Evolutionary conservation across 2,113 vertebrate species (phyloP).

Genomic region (Cynoglossus semilaevis): DNA sequence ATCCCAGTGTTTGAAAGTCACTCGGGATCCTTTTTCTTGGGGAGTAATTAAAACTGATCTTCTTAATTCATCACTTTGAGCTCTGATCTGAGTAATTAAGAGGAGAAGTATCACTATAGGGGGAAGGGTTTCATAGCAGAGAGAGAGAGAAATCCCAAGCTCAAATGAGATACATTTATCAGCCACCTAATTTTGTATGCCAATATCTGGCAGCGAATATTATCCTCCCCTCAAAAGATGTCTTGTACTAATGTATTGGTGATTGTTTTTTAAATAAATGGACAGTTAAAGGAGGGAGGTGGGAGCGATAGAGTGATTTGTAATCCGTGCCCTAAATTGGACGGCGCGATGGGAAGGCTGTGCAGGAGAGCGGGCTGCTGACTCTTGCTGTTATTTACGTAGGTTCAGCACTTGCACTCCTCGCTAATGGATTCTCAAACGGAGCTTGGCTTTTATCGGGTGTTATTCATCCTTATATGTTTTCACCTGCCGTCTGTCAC

Average conservation of each 20-base stretch:
- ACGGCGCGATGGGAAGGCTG: conserved; percentile 20
- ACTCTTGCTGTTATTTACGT: conserved; percentile 22
- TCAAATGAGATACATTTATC: conserved; percentile 60
- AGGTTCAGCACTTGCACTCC: conserved; percentile 32
- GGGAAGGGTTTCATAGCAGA: conserved; percentile 16
- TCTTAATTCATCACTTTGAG: conserved; percentile 74
- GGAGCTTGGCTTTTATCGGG: conserved; percentile 65
- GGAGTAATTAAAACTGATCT: conserved; percentile 68
- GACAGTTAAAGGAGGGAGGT: conserved; percentile 48
- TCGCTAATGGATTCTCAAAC: conserved; percentile 70
- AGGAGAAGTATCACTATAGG: conserved; percentile 43
- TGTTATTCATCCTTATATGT: conserved; percentile 75
- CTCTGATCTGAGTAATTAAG: conserved; percentile 69
- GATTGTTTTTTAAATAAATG: conserved; percentile 62
- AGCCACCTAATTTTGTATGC: conserved; percentile 53
- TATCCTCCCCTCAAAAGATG: conserved; percentile 43
- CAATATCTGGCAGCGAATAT: conserved; percentile 43
- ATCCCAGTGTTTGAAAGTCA: conserved; percentile 41
- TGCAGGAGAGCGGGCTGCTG: not conserved
- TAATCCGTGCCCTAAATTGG: conserved; percentile 34
- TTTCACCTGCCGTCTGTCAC: conserved; percentile 60
- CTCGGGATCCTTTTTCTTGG: conserved; percentile 62
- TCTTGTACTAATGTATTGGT: conserved; percentile 60
- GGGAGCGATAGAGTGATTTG: conserved; percentile 37
- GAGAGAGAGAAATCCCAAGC: conserved; percentile 11